A percentile compares a stretch with the other conserved stretches of the same genome.
phyloP scores from a whole-genome alignment of 2,113 vertebrate species.

The Platycercus adscitus region DNA sequence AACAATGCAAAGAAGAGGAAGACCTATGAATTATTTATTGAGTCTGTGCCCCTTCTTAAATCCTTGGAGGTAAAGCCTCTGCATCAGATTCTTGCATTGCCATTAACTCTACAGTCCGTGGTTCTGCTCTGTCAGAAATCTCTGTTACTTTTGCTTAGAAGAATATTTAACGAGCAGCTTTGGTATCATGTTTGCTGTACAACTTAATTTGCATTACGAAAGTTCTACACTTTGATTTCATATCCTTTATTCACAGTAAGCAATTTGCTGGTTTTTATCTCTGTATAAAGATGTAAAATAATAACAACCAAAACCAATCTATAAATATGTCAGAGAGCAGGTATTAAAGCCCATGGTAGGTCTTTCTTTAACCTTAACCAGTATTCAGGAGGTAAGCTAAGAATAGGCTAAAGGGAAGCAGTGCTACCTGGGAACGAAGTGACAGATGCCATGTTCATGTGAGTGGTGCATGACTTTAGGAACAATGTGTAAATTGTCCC shows the following conservation, averaged over 20 bases:
- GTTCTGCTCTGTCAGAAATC: background rate
- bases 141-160: background rate
- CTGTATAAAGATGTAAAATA: background rate
- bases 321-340: background rate
- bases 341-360: background rate
- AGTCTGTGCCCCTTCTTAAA: slow-evolving; percentile 95
- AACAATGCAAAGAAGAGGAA: slow-evolving; percentile 96
- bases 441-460: background rate
- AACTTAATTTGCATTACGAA: background rate
- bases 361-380: background rate
- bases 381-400: background rate
- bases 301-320: background rate
- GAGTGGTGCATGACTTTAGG: background rate
- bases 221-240: background rate
- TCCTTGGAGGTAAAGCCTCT: slow-evolving; percentile 89
- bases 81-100: background rate
- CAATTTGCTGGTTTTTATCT: background rate
- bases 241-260: background rate
- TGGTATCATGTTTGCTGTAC: background rate
- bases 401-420: background rate
- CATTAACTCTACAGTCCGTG: background rate
- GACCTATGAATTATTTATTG: slow-evolving; percentile 93
- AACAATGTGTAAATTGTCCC: background rate
- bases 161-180: background rate
- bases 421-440: background rate